Evolutionary conservation across 1,140 invertebrate species (phyloP).

Genomic region (Scaptomyza montana): DNA sequence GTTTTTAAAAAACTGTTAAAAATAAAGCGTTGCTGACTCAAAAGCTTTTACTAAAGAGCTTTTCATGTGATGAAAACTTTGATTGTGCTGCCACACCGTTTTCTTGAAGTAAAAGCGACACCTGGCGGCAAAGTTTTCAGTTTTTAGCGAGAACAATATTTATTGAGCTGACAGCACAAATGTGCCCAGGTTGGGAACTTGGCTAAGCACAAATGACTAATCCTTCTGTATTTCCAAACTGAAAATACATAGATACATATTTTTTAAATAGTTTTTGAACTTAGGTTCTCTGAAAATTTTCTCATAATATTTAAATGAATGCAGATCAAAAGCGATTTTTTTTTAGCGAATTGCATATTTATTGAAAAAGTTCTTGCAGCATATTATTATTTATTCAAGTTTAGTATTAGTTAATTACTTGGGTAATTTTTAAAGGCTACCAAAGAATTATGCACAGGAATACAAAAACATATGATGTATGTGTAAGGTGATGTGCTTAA

Average conservation of each 20-base stretch:
- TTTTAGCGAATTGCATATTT: conserved; percentile 37
- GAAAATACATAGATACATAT: too few species aligned
- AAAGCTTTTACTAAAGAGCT: conserved; percentile 1
- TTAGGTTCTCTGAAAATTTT: too few species aligned
- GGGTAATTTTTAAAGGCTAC: conserved; percentile 45
- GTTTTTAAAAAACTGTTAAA: not conserved
- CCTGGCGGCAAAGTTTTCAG: not conserved
- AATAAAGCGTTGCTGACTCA: not conserved
- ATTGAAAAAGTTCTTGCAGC: conserved; percentile 49
- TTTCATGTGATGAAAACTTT: not conserved
- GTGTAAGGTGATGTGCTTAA: conserved; percentile 24
- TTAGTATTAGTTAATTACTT: conserved; percentile 51
- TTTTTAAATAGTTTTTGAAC: not conserved
- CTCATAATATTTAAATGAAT: too few species aligned
- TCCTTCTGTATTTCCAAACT: too few species aligned
- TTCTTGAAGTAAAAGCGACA: not conserved
- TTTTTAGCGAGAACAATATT: not conserved
- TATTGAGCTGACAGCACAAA: conserved; percentile 4
- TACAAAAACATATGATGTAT: conserved; percentile 13
- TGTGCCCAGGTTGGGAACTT: not conserved
- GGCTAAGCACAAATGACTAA: not conserved
- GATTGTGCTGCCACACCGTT: not conserved
- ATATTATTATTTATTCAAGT: conserved; percentile 32
- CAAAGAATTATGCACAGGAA: conserved; percentile 40
- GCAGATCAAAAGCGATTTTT: not conserved